These are phyloP conservation scores for Distichodus sexfasciatus DNA, from an alignment of 2,797 vertebrate species.

Conservation along the genomic window DNA sequence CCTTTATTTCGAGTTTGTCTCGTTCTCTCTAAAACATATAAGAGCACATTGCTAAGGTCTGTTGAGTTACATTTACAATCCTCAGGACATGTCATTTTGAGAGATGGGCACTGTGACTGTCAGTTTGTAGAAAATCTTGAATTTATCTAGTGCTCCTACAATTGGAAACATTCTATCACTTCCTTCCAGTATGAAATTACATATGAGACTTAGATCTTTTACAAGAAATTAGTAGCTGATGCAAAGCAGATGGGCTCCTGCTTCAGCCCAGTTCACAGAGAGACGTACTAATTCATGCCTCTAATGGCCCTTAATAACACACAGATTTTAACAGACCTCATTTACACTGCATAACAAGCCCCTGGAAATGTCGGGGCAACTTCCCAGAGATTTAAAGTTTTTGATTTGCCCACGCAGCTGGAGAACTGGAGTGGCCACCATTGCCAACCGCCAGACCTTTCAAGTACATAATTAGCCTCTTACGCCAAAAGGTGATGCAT, in stretches of 20 bases:
- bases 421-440: constrained; percentile 6
- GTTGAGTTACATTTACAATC: background rate
- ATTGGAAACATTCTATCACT: constrained; percentile 30
- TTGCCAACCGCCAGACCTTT: constrained; percentile 40
- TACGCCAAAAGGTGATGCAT: constrained; percentile 54
- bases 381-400: constrained; percentile 27
- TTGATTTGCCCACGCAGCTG: constrained; percentile 32
- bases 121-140: constrained; percentile 10
- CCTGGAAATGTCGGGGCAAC: constrained; percentile 22
- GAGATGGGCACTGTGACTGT: background rate
- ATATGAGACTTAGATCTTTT: constrained; percentile 31
- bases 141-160: constrained; percentile 19
- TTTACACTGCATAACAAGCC: constrained; percentile 35
- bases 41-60: background rate
- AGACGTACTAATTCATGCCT: constrained; percentile 33
- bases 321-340: constrained; percentile 33
- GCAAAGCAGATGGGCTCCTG: constrained; percentile 49
- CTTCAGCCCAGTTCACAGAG: constrained; percentile 25
- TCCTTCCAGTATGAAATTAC: constrained; percentile 31
- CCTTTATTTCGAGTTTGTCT: background rate
- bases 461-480: constrained; percentile 62
- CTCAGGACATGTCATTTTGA: background rate
- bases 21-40: background rate
- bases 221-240: constrained; percentile 46
- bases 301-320: constrained; percentile 47